Evolutionary conservation across 37 sponge, comb jelly and placozoan species (phyloP), one percentile per base, ranked within the genome.

Genomic region (Tethya wilhelma): DNA sequence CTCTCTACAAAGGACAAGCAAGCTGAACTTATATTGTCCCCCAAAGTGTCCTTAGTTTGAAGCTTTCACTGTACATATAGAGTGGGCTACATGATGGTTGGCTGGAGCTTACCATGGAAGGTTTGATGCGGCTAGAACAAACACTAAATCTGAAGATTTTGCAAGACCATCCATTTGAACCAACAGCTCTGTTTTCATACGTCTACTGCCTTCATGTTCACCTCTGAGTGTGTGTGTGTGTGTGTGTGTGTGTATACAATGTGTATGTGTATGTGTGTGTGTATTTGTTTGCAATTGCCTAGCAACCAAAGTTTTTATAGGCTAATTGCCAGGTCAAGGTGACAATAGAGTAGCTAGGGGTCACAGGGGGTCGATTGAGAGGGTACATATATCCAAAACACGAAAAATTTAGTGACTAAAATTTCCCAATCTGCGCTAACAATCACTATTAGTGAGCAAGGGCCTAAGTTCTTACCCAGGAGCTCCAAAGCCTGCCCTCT

Each of bases 91-190:
- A 49, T 49, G 53, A 14, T 49, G 53, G 9, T 19, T 14, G 9
- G 14, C 9, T 7, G 36, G 14, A 36, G 9, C 74, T 59, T 56
- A 91, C 99, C 99, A 98, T 11, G 99, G 99, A 3, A 98, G 75
- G 66, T 98, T 98, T 22, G 94, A 92, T 34, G 99, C 96, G 40
- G 99, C 99, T 41, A 98, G 76, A 11, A 98, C 78, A 78, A 98
- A 96, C 31, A 98, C 99, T 0, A 96, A 75, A 67, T 98, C 96
- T 30, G 80, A 73, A 28, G 97, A 94, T 69, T 88, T 89, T 11
- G 99, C 90, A 26, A 96, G 89, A 1, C 99, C 99, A 79, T 98
- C 99, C 99, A 98, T 98, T 55, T 98, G 99, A 11, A 96, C 90
- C 63, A 98, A 71, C 0, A 98, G 90, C 75, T 98, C 99, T 29